These are phyloP conservation scores for Ophion slaviceki DNA, from an alignment of 2,888 invertebrate genomes.

Conservation along the genomic window DNA sequence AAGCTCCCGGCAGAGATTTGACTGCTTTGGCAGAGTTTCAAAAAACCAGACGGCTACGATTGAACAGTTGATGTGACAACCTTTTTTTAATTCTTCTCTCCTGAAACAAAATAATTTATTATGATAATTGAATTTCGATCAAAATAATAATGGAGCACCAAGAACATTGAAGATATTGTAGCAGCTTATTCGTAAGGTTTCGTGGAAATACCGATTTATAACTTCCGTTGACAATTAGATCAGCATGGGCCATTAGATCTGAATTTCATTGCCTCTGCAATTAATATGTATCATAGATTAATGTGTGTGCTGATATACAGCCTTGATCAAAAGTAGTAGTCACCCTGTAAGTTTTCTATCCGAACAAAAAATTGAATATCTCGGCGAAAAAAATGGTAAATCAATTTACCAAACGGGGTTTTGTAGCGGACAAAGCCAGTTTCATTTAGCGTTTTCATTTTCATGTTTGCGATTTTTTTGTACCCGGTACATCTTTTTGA, in stretches of 20 bases:
- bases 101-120: background rate
- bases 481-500: too few species aligned
- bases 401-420: too few species aligned
- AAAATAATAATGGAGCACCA: constrained; percentile 13
- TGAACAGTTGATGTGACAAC: too few species aligned
- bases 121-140: background rate
- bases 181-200: constrained; percentile 9
- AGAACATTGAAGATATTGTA: constrained; percentile 18
- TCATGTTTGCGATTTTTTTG: too few species aligned
- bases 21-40: constrained; percentile 46
- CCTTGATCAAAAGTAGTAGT: too few species aligned
- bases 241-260: constrained; percentile 20
- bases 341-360: too few species aligned
- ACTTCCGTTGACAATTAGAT: constrained; percentile 8
- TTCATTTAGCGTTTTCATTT: too few species aligned
- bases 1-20: constrained; percentile 6
- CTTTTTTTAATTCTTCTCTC: background rate
- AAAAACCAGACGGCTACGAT: constrained; percentile 14
- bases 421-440: too few species aligned
- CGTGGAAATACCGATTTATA: constrained; percentile 41
- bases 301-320: too few species aligned
- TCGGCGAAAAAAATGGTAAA: too few species aligned
- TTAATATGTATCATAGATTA: background rate
- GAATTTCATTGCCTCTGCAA: background rate
- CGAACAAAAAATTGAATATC: too few species aligned